Evolutionary conservation across 1,140 invertebrate species (phyloP), one percentile per base, ranked within the genome.

Genomic region (Aporrectodea caliginosa): DNA sequence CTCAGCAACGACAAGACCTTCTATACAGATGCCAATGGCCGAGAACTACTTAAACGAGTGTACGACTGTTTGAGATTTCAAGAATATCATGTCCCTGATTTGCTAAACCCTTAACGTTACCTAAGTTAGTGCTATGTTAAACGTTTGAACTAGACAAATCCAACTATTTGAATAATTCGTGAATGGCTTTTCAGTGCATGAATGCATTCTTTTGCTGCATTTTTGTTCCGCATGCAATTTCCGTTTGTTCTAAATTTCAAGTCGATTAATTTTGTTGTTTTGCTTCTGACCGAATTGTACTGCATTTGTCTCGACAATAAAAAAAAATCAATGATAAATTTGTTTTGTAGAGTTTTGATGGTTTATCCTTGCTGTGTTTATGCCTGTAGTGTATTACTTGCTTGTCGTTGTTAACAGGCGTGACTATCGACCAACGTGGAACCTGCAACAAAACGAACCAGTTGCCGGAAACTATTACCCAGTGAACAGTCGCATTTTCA

Each of bases 391-490:
- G 14, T 22, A 0, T 1, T 34, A 16, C 27, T 78, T 77, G 6
- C 30, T 71, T 79, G 75, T 73, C n/a, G n/a, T 43, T 29, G n/a
- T 32, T 27, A 14, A 30, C 82, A 87, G 86, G 31, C 86, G 92
- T 68, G 91, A 98, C 85, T 91, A 91, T 77, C 88, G 95, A 32
- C 92, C 93, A 1, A 93, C 93, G 0, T 98, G 92, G 92, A 89
- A 87, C 1, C 86, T 91, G 35, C 87, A 90, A 76, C 86, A 90
- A 75, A 88, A 88, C n/a, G 92, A 93, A 86, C 90, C 90, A 22
- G 88, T 95, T 0, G 88, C 94, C 58, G 93, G 93, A 1, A 99
- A 99, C 87, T 98, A 98, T 87, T 98, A 96, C 87, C 97, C 97
- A 0, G 91, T 98, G 0, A 96, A 94, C 27, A 93, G 93, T 2